phyloP scores from a whole-genome alignment of 2,113 vertebrate species.

The Pelobates fuscus region DNA sequence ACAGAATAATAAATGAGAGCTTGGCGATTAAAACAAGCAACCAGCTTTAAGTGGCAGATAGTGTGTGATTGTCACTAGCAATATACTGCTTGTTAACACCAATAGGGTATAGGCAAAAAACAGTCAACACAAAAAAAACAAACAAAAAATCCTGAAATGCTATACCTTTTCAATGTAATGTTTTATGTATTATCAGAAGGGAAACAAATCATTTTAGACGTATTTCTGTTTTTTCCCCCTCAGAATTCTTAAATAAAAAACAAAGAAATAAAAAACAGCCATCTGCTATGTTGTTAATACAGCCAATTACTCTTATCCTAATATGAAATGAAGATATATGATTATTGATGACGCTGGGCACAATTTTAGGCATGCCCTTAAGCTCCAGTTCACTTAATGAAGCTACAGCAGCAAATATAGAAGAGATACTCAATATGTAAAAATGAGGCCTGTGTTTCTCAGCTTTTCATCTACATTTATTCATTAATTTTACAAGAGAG shows the following conservation, averaged over 20 bases:
- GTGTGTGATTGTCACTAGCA: constrained; percentile 89
- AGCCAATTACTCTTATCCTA: constrained; percentile 8
- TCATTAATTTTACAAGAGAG: background rate
- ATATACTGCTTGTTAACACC: constrained; percentile 86
- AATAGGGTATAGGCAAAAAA: constrained; percentile 79
- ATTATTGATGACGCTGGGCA: constrained; percentile 56
- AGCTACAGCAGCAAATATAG: background rate
- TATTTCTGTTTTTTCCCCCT: background rate
- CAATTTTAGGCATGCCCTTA: constrained; percentile 50
- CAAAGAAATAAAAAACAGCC: constrained; percentile 41
- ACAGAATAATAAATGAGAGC: constrained; percentile 89
- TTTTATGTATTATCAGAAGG: constrained; percentile 50
- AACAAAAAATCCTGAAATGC: constrained; percentile 47
- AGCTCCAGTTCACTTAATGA: constrained; percentile 11
- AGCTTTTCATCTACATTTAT: background rate
- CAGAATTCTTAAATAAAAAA: background rate
- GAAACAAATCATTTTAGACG: constrained; percentile 53
- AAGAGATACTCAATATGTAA: background rate
- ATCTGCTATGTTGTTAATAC: constrained; percentile 50
- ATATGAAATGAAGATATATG: constrained; percentile 48
- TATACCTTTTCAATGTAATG: constrained; percentile 55
- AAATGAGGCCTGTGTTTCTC: background rate
- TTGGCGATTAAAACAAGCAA: constrained; percentile 89
- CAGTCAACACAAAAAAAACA: constrained; percentile 65
- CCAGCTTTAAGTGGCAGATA: constrained; percentile 79